phyloP scores from a whole-genome alignment of 2,797 vertebrate genomes.

The Muraenolepis orangiensis region DNA sequence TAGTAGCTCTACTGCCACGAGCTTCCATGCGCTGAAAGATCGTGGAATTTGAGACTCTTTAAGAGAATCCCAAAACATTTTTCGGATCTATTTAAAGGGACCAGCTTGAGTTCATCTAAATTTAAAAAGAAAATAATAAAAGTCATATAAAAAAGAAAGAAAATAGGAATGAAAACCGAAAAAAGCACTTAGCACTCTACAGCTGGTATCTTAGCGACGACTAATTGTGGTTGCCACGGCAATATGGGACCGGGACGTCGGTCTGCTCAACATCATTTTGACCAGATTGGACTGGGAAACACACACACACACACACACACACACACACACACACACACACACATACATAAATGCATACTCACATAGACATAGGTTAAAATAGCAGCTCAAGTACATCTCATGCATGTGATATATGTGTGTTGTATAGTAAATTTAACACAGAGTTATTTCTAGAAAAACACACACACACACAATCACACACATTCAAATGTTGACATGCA shows the following conservation, averaged over 20 bases:
- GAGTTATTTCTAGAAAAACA: neutral
- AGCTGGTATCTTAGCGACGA: slow-evolving; percentile 55
- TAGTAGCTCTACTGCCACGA: neutral
- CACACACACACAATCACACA: neutral
- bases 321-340: slow-evolving; percentile 2
- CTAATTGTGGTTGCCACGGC: slow-evolving; percentile 68
- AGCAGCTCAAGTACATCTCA: neutral
- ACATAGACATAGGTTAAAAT: neutral
- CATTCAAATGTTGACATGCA: neutral
- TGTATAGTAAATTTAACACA: no score
- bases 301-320: slow-evolving; percentile 22
- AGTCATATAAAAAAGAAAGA: neutral
- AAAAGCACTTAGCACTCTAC: slow-evolving; percentile 47
- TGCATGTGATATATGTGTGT: neutral
- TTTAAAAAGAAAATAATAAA: neutral
- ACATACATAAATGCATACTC: neutral
- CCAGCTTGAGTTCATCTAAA: neutral
- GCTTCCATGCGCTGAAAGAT: neutral
- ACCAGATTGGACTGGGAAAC: slow-evolving; percentile 49
- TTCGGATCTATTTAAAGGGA: neutral
- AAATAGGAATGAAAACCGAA: slow-evolving; percentile 41
- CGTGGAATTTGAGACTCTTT: neutral
- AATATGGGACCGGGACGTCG: slow-evolving; percentile 51
- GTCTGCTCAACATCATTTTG: slow-evolving; percentile 63
- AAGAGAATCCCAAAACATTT: neutral